Conservation (phyloP, 2,797 vertebrate genomes). For the Enteromius afrohamiltoni region DNA sequence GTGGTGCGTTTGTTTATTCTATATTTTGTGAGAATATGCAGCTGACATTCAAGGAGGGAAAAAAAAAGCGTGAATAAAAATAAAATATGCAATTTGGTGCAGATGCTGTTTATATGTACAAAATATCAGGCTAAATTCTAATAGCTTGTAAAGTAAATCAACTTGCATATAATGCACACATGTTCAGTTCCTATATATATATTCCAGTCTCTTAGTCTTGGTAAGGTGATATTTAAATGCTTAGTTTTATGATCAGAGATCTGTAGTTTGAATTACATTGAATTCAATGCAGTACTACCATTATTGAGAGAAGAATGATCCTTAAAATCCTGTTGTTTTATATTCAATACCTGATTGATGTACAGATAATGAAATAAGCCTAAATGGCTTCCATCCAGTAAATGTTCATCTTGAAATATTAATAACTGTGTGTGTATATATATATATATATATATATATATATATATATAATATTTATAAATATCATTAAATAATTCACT, state of each 20-base stretch:
- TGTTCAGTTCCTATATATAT: neutral
- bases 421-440: neutral
- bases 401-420: neutral
- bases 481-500: neutral
- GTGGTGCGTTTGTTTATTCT: neutral
- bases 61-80: neutral
- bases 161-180: neutral
- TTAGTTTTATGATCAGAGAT: neutral
- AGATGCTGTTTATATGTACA: neutral
- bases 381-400: neutral
- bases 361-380: neutral
- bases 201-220: neutral
- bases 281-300: neutral
- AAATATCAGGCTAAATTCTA: neutral
- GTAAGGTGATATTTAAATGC: neutral
- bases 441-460: too few relatives aligned
- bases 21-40: neutral
- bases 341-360: neutral
- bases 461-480: too few relatives aligned
- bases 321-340: neutral
- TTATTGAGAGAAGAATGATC: neutral
- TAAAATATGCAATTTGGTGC: neutral
- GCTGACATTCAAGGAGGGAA: neutral
- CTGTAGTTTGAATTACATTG: neutral
- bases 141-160: neutral